These are phyloP conservation scores for Probaryconus sp. DNA, from an alignment of 1,140 invertebrate species.

Conservation along the genomic window DNA sequence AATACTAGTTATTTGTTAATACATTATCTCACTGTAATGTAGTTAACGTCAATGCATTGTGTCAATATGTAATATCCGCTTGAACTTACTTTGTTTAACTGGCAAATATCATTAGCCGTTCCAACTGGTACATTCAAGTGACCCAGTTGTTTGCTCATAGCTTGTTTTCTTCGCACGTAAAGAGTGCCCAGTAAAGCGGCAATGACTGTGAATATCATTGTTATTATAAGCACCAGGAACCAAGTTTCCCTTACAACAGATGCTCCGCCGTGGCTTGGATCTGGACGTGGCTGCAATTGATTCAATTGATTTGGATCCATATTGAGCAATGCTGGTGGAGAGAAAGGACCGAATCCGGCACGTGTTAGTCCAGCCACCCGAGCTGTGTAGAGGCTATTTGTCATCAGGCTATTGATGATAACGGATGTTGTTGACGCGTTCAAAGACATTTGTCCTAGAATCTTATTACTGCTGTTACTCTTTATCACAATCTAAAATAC, in stretches of 20 bases:
- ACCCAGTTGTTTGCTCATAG: conserved; percentile 81
- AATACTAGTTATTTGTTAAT: no score
- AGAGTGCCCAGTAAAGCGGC: conserved; percentile 82
- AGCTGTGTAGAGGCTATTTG: conserved; percentile 84
- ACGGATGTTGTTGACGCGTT: conserved; percentile 86
- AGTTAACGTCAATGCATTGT: not conserved
- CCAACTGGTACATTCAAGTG: conserved; percentile 83
- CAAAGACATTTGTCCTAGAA: conserved; percentile 84
- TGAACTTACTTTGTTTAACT: conserved; percentile 81
- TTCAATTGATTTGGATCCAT: conserved; percentile 81
- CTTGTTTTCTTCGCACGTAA: conserved; percentile 82
- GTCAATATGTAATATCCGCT: not conserved
- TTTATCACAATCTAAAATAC: conserved; percentile 82
- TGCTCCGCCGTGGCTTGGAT: conserved; percentile 75
- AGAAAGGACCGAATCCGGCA: conserved; percentile 84
- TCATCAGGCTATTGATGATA: conserved; percentile 85
- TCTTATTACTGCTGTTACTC: conserved; percentile 81
- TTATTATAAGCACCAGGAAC: conserved; percentile 86
- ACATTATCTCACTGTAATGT: no score
- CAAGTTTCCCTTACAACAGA: conserved; percentile 84
- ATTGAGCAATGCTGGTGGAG: conserved; percentile 80
- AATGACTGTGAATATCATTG: conserved; percentile 83
- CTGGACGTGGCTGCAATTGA: conserved; percentile 78
- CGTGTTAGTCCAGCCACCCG: conserved; percentile 86
- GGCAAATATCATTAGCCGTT: conserved; percentile 80